phyloP scores from a whole-genome alignment of 2,113 vertebrate species.

The Phyllostomus hastatus region DNA sequence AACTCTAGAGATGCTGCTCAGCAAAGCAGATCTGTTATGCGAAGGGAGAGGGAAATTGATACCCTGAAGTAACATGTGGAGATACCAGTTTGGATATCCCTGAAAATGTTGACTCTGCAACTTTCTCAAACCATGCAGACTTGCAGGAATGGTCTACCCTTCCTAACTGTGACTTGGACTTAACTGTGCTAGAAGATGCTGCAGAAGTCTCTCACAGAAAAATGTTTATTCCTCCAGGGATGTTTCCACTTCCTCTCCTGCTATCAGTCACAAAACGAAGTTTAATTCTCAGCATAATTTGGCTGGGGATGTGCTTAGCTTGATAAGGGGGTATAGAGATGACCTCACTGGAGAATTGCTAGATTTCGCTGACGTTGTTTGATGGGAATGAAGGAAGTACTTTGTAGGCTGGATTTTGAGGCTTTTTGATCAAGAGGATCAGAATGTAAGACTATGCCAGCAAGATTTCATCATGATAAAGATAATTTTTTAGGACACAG shows the following conservation, averaged over 20 bases:
- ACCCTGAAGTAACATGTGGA: background rate
- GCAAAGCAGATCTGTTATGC: background rate
- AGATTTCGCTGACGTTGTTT: background rate
- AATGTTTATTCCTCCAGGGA: background rate
- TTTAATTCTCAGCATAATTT: background rate
- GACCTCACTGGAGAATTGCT: background rate
- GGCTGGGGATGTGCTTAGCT: accelerated
- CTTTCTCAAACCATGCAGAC: background rate
- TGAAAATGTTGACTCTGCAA: background rate
- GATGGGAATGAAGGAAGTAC: background rate
- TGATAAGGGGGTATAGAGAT: background rate
- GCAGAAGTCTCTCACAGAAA: background rate
- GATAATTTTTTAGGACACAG: background rate
- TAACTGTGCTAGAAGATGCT: background rate
- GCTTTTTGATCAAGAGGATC: background rate
- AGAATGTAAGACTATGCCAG: background rate
- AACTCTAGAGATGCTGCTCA: background rate
- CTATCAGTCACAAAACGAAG: background rate
- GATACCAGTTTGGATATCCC: background rate
- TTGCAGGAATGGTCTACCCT: background rate
- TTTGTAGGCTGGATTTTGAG: background rate
- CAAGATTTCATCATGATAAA: background rate
- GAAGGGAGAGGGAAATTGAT: background rate
- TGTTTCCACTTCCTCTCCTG: background rate
- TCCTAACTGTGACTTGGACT: background rate